These are phyloP conservation scores for Littorina saxatilis DNA, from an alignment of 1,140 invertebrate genomes.

Conservation along the genomic window DNA sequence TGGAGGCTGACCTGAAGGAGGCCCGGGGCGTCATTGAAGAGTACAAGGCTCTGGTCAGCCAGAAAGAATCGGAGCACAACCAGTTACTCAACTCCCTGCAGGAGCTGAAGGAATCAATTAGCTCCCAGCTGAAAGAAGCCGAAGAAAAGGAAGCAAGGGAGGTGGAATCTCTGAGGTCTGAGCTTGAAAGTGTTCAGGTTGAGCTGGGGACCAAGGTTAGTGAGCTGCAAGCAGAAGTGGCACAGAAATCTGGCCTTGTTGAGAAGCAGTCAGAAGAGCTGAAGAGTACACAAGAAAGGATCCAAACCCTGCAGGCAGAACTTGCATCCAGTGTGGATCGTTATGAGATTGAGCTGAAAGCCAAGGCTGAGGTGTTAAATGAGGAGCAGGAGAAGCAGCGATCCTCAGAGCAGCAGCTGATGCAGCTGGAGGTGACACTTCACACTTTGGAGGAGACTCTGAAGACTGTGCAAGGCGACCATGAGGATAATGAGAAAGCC, in stretches of 20 bases:
- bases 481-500: slow-evolving; percentile 16
- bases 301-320: neutral
- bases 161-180: slow-evolving; percentile 12
- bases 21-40: slow-evolving; percentile 9
- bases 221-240: slow-evolving; percentile 18
- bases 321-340: neutral
- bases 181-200: slow-evolving; percentile 22
- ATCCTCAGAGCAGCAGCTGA: slow-evolving; percentile 1
- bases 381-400: neutral
- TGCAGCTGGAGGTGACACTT: slow-evolving; percentile 7
- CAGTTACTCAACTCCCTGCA: neutral
- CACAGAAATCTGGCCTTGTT: neutral
- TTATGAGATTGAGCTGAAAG: neutral
- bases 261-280: neutral
- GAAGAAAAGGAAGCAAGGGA: slow-evolving; percentile 16
- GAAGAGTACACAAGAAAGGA: neutral
- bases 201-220: slow-evolving; percentile 31
- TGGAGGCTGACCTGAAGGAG: slow-evolving; percentile 21
- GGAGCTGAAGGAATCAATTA: neutral
- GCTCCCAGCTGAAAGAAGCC: neutral
- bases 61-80: neutral
- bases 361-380: slow-evolving; percentile 6
- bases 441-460: slow-evolving; percentile 15
- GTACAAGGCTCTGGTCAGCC: neutral
- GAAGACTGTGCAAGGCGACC: slow-evolving; percentile 27